These are phyloP conservation scores for Cassiopea xamachana DNA, from an alignment of 30 jellyfish, hydroid and myxozoan species.

Conservation along the genomic window DNA sequence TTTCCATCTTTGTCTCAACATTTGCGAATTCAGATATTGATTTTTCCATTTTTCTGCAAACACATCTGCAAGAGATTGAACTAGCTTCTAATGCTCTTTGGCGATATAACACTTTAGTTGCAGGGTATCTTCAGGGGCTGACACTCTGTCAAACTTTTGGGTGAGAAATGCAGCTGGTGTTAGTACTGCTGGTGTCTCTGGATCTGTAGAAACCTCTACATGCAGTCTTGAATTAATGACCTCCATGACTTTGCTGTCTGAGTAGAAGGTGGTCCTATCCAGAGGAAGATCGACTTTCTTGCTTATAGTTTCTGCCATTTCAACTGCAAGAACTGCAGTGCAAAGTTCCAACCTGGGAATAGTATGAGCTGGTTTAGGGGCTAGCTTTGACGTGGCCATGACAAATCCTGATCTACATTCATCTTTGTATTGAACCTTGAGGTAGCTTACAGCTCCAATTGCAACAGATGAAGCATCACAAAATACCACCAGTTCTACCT, in stretches of 20 bases:
- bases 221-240: slow-evolving; percentile 50
- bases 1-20: too few relatives aligned
- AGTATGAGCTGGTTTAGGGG: slow-evolving; percentile 46
- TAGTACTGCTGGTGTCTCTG: slow-evolving; percentile 39
- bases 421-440: slow-evolving; percentile 8
- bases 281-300: slow-evolving; percentile 56
- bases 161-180: slow-evolving; percentile 45
- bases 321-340: slow-evolving; percentile 67
- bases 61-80: too few relatives aligned
- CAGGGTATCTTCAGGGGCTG: slow-evolving; percentile 24
- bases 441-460: slow-evolving; percentile 46
- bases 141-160: slow-evolving; percentile 25
- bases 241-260: slow-evolving; percentile 61
- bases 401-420: slow-evolving; percentile 42
- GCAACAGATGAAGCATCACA: slow-evolving; percentile 42
- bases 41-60: too few relatives aligned
- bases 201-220: slow-evolving; percentile 41
- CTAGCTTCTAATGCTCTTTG: not conserved
- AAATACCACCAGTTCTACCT: slow-evolving; percentile 11
- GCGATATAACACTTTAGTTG: not conserved
- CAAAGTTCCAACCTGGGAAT: slow-evolving; percentile 70
- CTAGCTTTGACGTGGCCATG: slow-evolving; percentile 53
- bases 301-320: slow-evolving; percentile 22
- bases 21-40: too few relatives aligned
- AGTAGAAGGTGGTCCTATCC: slow-evolving; percentile 18